Evolutionary conservation across 2,888 invertebrate genomes (phyloP).

Genomic region (Trachelus stipa): DNA sequence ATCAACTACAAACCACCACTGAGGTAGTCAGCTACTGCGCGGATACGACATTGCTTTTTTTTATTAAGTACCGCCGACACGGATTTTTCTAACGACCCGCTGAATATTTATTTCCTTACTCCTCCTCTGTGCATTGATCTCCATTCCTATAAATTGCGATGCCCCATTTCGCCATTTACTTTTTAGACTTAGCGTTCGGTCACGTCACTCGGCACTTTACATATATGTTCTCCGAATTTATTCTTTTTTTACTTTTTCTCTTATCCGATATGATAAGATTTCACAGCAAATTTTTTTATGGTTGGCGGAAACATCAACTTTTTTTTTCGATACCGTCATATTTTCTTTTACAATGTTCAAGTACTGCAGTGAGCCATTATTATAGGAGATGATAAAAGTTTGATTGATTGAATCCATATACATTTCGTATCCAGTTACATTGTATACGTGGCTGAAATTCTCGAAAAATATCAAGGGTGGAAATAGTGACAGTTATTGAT

Average conservation of each 20-base stretch:
- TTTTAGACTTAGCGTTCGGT: not conserved
- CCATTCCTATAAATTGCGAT: not conserved
- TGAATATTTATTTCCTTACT: not conserved
- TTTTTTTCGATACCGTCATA: not conserved
- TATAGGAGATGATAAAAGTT: conserved; percentile 22
- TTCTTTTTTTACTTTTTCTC: too few relatives aligned
- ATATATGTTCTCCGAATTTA: too few relatives aligned
- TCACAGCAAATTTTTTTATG: not conserved
- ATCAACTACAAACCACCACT: not conserved
- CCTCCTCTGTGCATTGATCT: not conserved
- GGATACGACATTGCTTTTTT: not conserved
- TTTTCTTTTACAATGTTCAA: not conserved
- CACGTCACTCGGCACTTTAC: not conserved
- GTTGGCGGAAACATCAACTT: not conserved
- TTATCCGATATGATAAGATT: not conserved
- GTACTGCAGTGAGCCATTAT: not conserved
- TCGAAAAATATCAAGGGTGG: not conserved
- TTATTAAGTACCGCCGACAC: not conserved
- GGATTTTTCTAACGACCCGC: not conserved
- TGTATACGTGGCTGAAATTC: not conserved
- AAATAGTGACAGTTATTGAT: not conserved
- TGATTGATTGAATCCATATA: conserved; percentile 28
- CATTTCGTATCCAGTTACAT: conserved; percentile 24
- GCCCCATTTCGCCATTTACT: not conserved
- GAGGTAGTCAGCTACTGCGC: not conserved